These are phyloP conservation scores for Baccha elongata DNA, from an alignment of 2,888 invertebrate species.

Conservation along the genomic window DNA sequence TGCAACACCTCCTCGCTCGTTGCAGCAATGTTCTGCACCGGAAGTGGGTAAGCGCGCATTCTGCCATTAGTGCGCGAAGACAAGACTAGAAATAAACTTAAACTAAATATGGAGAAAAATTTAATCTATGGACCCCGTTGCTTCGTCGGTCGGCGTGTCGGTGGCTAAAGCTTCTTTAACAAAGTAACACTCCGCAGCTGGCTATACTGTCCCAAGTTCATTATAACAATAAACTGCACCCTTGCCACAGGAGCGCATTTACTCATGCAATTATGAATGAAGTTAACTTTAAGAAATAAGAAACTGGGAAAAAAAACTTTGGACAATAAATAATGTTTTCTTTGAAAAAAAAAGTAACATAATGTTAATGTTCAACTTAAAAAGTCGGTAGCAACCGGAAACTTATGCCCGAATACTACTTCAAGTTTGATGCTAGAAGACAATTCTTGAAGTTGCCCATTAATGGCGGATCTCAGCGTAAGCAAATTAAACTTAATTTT, in stretches of 20 bases:
- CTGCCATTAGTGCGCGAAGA: constrained; percentile 26
- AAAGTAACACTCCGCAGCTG: neutral
- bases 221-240: constrained; percentile 25
- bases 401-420: no score
- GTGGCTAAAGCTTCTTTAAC: neutral
- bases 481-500: no score
- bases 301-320: no score
- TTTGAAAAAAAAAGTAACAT: no score
- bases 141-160: neutral
- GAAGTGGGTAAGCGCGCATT: constrained; percentile 32
- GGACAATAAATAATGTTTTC: no score
- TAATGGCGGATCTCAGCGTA: no score
- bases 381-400: no score
- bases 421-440: no score
- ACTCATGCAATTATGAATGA: no score
- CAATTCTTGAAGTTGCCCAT: no score
- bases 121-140: constrained; percentile 32
- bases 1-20: constrained; percentile 15
- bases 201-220: constrained; percentile 20
- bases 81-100: constrained; percentile 49
- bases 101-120: constrained; percentile 27
- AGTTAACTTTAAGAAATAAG: no score
- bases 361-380: no score
- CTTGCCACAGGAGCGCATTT: neutral
- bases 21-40: constrained; percentile 11